Conservation (phyloP, 2,797 vertebrate species). For the Sebastolobus altivelis region DNA sequence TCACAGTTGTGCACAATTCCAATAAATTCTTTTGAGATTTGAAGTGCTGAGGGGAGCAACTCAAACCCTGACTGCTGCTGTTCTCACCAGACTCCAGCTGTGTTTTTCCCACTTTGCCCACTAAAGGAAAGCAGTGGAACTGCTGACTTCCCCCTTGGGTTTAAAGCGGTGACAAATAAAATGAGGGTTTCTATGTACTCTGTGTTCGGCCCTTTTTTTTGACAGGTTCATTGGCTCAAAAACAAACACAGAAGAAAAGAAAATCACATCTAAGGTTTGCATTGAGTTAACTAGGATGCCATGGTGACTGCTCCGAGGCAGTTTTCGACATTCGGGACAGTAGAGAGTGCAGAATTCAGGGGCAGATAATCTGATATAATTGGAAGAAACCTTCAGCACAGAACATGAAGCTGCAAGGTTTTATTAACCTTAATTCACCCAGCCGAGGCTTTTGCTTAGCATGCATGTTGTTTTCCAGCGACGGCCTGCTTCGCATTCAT, state of each 20-base stretch:
- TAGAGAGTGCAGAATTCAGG: constrained; percentile 15
- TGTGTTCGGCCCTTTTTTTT: constrained; percentile 12
- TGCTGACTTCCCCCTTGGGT: constrained; percentile 52
- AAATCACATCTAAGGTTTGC: constrained; percentile 35
- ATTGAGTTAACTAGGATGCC: constrained; percentile 42
- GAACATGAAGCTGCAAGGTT: constrained; percentile 39
- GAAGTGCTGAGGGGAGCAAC: constrained; percentile 62
- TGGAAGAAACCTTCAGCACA: constrained; percentile 45
- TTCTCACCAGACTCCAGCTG: constrained; percentile 46
- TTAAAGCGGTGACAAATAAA: constrained; percentile 47
- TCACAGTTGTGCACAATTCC: constrained; percentile 61
- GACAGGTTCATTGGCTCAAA: constrained; percentile 39
- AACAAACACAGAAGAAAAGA: background rate
- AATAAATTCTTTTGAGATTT: constrained; percentile 58
- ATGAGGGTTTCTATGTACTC: constrained; percentile 36
- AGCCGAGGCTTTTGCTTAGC: constrained; percentile 41
- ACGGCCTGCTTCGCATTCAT: constrained; percentile 43
- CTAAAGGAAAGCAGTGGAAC: constrained; percentile 36
- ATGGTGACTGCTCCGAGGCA: constrained; percentile 28
- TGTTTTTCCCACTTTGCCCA: constrained; percentile 32
- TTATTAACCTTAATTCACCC: constrained; percentile 53
- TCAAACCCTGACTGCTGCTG: constrained; percentile 38
- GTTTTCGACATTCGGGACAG: constrained; percentile 22
- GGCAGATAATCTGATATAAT: constrained; percentile 55
- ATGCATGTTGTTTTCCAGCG: constrained; percentile 36